Evolutionary conservation across 2,797 vertebrate genomes (phyloP), one percentile per base, ranked within the genome.

Genomic region (Danio aesculapii): DNA sequence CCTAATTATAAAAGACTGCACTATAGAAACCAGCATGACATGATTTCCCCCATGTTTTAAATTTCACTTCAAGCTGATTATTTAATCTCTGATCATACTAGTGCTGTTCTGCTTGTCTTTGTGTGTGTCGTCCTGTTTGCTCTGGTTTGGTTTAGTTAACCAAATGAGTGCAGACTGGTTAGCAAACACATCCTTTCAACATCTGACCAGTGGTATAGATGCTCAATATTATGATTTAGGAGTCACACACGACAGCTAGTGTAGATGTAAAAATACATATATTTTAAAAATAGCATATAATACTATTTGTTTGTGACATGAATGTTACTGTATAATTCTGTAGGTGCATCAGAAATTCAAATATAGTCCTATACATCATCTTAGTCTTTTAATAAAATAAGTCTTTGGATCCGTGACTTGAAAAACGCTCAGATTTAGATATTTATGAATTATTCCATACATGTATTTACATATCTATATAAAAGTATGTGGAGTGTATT

Each of bases 391-490:
- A 50, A 21, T 57, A 69, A 49, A 50, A 50, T 70, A 58, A 61
- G 57, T 79, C 30, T 46, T 62, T 30, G 57, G n/a, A 63, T 49
- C 52, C 14, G 4, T 44, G 52, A 6, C 67, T 53, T 55, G 39
- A 11, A 77, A 77, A 58, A 68, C 19, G 19, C 49, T 64, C 64
- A 64, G 4, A 78, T 61, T 61, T 61, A 69, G 66, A 69, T 70
- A 69, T 61, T 41, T 61, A 61, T 78, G 21, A 50, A 59, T 8
- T 17, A 78, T 78, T 69, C 19, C 21, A 17, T 61, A 41, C 50
- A 62, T 59, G 6, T 78, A 59, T 61, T 17, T 70, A 44, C 47
- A 70, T 79, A 62, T 68, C 52, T 59, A n/a, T 79, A 52, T 73
- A 17, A n/a, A n/a, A 63, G 4, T 64, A 72, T 80, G 69, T 46